Base-by-base conservation (phyloP, 2,113 vertebrate species). In the Forbesichthys papilliferus region DNA sequence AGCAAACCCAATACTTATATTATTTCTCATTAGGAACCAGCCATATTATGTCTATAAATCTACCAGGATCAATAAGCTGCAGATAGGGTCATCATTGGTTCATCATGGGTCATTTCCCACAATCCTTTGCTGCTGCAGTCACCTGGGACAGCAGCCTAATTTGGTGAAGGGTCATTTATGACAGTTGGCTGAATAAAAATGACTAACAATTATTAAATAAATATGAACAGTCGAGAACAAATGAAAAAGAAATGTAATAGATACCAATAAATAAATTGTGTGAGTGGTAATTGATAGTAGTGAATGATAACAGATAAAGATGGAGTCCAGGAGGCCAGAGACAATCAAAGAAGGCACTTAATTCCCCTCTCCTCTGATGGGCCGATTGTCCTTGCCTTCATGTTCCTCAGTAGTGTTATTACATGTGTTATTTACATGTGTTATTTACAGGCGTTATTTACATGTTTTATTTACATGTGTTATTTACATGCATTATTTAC, bases 41-140 rank as follows among this genome's bases (percentile, higher is more conserved):
- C 48, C n/a, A 47, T 49, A 16, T 63, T 9, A 16, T 20, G 10
- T 48, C 61, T 11, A n/a, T 46, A 63, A 16, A 63, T 63, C 61
- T 48, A 20, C 34, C 46, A 9, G 5, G 11, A 12, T 62, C 61
- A 42, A 48, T 62, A 62, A 18, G 14, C 14, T 47, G 59, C 12
- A 61, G 59, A 61, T n/a, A 47, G 42, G 61, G n/a, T 62, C 61
- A 48, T 12, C 61, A n/a, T 62, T 4, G n/a, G 58, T 33, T 60
- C 33, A 46, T 12, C 33, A 46, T 12, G 58, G 58, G 58, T 60
- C 34, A 60, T 42, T 16, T 8, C 58, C 58, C 58, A 60, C 13
- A 60, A 60, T 60, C 33, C 58, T 10, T 46, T 42, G 11, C 58
- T 36, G 58, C 58, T 13, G 13, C 14, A 13, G 33, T n/a, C 12